Evolutionary conservation across 2,113 vertebrate species (phyloP), one percentile per base, ranked within the genome.

Genomic region (Scatophagus argus): DNA sequence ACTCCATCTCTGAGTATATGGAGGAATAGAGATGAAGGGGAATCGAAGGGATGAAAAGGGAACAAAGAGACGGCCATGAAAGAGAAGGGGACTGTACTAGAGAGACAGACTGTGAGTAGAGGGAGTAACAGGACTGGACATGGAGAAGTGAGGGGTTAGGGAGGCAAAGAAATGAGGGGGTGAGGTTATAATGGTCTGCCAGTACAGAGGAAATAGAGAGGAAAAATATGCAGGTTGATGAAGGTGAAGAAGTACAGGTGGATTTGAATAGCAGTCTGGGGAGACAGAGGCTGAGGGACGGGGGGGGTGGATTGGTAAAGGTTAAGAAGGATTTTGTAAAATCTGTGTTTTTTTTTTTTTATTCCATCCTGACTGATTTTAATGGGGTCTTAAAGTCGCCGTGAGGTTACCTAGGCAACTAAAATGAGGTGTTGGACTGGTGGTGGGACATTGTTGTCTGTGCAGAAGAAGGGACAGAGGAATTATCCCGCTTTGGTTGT

Each of bases 361-460:
- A 87, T 91, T 78, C 67, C 72, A 69, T 84, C 62, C 83, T 79
- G 82, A 77, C 69, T 78, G 83, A 88, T 82, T 89, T 88, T 87
- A 90, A 92, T 91, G 70, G 87, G 82, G 83, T 89, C 81, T 89
- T 89, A 86, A 82, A 91, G 82, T 87, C 36, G 6, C 52, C 31
- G 69, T 89, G 86, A 87, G 88, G 91, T 93, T 93, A 89, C 88
- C 90, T 27, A 81, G 90, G 90, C 77, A 90, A 92, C 91, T 67
- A 79, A 89, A 87, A 88, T 49, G 62, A 16, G 21, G 38, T 46
- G 79, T 56, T 31, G 54, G 79, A 73, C 68, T 31, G 52, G 59
- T 74, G 69, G 62, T 54, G 61, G 72, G 86, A 84, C 81, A 67
- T 72, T 66, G 71, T 74, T 84, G 87, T 79, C 60, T 71, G 54